Evolutionary conservation across 1,140 invertebrate genomes (phyloP).

Genomic region (Aphaenogaster ashmeadi): DNA sequence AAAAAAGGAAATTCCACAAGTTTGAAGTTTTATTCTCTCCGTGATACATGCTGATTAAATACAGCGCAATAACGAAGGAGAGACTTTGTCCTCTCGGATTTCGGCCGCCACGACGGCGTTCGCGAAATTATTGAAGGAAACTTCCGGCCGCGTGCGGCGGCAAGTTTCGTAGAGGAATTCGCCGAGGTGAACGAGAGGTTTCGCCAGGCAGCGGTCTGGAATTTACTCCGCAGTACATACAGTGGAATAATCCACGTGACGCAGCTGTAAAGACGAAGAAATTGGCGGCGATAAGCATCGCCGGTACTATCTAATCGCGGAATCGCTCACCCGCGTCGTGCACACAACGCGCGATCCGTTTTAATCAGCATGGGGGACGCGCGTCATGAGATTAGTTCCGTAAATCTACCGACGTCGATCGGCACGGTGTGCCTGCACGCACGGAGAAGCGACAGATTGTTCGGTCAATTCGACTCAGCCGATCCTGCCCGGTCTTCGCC

Average conservation of each 20-base stretch:
- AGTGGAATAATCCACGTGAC: slow-evolving; percentile 46
- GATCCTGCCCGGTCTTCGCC: too few relatives aligned
- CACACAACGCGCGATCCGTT: slow-evolving; percentile 2
- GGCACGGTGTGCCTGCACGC: neutral
- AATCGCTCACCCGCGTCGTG: slow-evolving; percentile 27
- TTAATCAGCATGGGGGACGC: slow-evolving; percentile 29
- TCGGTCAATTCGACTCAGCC: neutral
- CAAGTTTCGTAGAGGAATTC: neutral
- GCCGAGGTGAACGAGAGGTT: neutral
- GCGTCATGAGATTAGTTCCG: neutral
- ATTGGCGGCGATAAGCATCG: slow-evolving; percentile 44
- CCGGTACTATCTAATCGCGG: slow-evolving; percentile 48
- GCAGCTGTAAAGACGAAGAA: slow-evolving; percentile 19
- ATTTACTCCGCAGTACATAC: slow-evolving; percentile 7
- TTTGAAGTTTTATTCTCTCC: neutral
- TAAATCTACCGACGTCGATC: slow-evolving; percentile 16
- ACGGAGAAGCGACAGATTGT: neutral
- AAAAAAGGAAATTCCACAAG: neutral
- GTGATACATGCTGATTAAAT: neutral
- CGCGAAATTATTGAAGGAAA: neutral
- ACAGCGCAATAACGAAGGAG: neutral
- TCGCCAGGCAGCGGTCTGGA: neutral
- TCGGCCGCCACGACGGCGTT: too few relatives aligned
- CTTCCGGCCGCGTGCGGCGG: neutral
- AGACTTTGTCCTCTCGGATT: neutral